A percentile compares a stretch with the other conserved stretches of the same genome.
These are phyloP conservation scores for Sabellastarte sp. DNA, from an alignment of 2,888 invertebrate species.

Conservation along the genomic window DNA sequence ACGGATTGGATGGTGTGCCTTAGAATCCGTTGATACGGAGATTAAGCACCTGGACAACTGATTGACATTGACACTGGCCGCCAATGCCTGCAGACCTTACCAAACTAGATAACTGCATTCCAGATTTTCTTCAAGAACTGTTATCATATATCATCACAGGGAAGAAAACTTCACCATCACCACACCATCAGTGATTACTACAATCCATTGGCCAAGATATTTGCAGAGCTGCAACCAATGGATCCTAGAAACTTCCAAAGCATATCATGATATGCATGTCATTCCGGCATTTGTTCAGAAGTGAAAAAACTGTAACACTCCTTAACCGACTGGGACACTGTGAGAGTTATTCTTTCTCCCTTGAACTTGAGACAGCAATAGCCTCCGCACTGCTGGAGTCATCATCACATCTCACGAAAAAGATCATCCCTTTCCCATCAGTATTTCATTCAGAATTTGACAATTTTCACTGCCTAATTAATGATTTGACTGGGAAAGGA, in stretches of 20 bases:
- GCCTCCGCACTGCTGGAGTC: slow-evolving; percentile 24
- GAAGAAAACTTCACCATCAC: not conserved
- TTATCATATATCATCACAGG: not conserved
- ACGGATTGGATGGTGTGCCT: too few relatives aligned
- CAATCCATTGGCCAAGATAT: slow-evolving; percentile 5
- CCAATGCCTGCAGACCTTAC: not conserved
- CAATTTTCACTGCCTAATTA: slow-evolving; percentile 32
- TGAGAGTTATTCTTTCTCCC: slow-evolving; percentile 8
- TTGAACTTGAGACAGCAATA: slow-evolving; percentile 22
- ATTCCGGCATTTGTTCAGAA: slow-evolving; percentile 5
- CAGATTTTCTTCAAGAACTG: not conserved
- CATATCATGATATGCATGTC: slow-evolving; percentile 6
- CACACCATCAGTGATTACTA: not conserved
- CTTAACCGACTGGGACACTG: slow-evolving; percentile 2
- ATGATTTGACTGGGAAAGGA: slow-evolving; percentile 22
- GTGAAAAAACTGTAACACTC: slow-evolving; percentile 1
- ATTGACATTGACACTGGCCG: not conserved
- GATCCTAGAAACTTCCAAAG: slow-evolving; percentile 10
- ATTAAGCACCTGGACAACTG: too few relatives aligned
- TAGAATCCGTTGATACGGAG: too few relatives aligned
- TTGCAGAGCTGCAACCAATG: slow-evolving; percentile 1
- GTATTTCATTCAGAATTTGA: slow-evolving; percentile 37
- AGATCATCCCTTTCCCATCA: slow-evolving; percentile 24
- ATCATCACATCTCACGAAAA: slow-evolving; percentile 24
- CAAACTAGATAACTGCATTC: not conserved